Evolutionary conservation across 2,797 vertebrate species (phyloP).

Genomic region (Phoebastria nigripes): DNA sequence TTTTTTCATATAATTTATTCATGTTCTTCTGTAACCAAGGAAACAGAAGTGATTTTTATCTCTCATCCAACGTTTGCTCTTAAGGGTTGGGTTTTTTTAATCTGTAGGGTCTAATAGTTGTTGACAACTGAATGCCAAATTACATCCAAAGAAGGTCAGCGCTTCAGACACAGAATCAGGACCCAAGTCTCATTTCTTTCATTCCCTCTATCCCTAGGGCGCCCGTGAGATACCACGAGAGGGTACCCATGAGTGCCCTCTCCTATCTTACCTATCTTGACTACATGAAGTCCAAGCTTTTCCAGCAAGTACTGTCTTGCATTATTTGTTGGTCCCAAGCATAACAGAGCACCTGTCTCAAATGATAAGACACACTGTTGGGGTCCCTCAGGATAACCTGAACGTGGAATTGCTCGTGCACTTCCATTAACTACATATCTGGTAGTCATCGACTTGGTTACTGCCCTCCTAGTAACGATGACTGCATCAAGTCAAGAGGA

Average conservation of each 20-base stretch:
- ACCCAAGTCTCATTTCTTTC: neutral
- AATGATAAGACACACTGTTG: accelerated
- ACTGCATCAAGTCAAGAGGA: accelerated
- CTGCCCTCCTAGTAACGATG: accelerated
- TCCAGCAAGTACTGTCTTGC: neutral
- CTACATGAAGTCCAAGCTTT: neutral
- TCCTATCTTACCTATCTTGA: accelerated
- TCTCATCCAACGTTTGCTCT: neutral
- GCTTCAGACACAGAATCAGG: neutral
- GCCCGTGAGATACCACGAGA: no score
- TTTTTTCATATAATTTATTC: conserved; percentile 38
- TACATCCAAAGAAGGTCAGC: neutral
- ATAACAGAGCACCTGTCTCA: neutral
- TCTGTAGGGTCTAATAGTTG: neutral
- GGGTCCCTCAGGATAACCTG: neutral
- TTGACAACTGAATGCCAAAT: neutral
- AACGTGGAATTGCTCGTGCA: accelerated
- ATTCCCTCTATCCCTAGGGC: no score
- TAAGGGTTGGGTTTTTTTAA: neutral
- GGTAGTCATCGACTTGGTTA: no score
- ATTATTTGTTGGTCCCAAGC: neutral
- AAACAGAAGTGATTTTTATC: conserved; percentile 36
- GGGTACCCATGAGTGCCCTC: neutral
- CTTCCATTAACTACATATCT: neutral
- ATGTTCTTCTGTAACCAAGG: conserved; percentile 54